Conservation (phyloP, 30 jellyfish, hydroid and myxozoan species). For the Mastigias papua region DNA sequence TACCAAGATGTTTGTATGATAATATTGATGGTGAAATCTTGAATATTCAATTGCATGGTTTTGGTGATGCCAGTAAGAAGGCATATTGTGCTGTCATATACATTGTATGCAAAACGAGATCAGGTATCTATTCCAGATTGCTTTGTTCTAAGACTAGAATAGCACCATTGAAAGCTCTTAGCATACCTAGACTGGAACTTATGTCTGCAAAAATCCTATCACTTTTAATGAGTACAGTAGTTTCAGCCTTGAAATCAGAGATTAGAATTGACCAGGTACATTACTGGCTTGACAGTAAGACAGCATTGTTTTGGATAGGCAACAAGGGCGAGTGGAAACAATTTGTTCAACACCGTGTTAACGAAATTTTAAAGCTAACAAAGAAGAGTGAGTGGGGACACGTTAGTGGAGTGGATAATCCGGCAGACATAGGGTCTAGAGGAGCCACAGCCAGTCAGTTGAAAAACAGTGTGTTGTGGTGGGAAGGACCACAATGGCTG, state of each 20-base stretch:
- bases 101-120: slow-evolving; percentile 11
- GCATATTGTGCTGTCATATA: slow-evolving; percentile 59
- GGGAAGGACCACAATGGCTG: too few species aligned
- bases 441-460: too few species aligned
- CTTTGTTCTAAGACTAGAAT: slow-evolving; percentile 52
- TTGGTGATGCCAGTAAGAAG: slow-evolving; percentile 66
- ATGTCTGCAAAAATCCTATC: slow-evolving; percentile 20
- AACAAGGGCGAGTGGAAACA: slow-evolving; percentile 32
- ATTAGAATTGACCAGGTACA: neutral
- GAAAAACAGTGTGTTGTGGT: too few species aligned
- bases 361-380: slow-evolving; percentile 18
- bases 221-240: neutral
- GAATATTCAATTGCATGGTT: slow-evolving; percentile 52
- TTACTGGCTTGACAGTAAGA: slow-evolving; percentile 24
- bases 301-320: slow-evolving; percentile 37
- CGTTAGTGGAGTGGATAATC: too few species aligned
- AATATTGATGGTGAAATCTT: slow-evolving; percentile 46
- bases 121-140: slow-evolving; percentile 11
- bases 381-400: neutral
- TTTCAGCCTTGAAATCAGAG: neutral
- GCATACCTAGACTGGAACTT: slow-evolving; percentile 25
- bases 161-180: slow-evolving; percentile 18
- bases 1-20: slow-evolving; percentile 34
- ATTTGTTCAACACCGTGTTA: slow-evolving; percentile 36
- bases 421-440: too few species aligned